Base-by-base conservation (phyloP, 2,113 vertebrate genomes). In the chimpanzee (Pan troglodytes) region DNA sequence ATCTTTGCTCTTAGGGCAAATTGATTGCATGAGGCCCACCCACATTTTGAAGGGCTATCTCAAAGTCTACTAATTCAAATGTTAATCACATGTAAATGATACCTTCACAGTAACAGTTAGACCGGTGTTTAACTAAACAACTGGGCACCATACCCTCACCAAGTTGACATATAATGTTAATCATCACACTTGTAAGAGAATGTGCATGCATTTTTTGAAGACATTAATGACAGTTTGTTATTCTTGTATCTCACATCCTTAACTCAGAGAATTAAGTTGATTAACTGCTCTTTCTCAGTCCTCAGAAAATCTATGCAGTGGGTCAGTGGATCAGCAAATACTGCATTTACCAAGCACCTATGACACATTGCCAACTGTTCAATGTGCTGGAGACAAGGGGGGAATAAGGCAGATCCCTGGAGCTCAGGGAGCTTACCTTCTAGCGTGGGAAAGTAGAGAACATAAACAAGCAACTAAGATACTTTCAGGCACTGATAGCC, bases 251-350 rank as follows among this genome's bases (percentile, higher is more conserved):
- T 70, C 30, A 45, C 30, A 76, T 55, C 1, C 59, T 95, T 72
- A 43, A 52, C 67, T 72, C 35, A 76, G 50, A 95, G 35, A 84
- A 92, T 73, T 22, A 67, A n/a, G 8, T n/a, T 80, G 80, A 40
- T 86, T 59, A 70, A 81, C 38, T 87, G 25, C 45, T 83, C n/a
- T 55, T 81, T 67, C 84, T 32, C n/a, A 5, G 27, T 23, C 61
- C 35, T 79, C 48, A 82, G 45, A 67, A 22, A 50, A 30, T n/a
- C 72, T 90, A 5, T 13, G 18, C 10, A 50, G 13, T 17, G 11
- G 7, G n/a, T 68, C 55, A n/a, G 45, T 40, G 27, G 18, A 32
- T 82, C 57, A 57, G 82, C 6, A 61, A 22, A 59, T 12, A 7
- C 52, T 18, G 20, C 8, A 38, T 72, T 67, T 55, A 38, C n/a